These are phyloP conservation scores for Ophioderma brevispina DNA, from an alignment of 35 echinoderm and acorn worm species.

Conservation along the genomic window DNA sequence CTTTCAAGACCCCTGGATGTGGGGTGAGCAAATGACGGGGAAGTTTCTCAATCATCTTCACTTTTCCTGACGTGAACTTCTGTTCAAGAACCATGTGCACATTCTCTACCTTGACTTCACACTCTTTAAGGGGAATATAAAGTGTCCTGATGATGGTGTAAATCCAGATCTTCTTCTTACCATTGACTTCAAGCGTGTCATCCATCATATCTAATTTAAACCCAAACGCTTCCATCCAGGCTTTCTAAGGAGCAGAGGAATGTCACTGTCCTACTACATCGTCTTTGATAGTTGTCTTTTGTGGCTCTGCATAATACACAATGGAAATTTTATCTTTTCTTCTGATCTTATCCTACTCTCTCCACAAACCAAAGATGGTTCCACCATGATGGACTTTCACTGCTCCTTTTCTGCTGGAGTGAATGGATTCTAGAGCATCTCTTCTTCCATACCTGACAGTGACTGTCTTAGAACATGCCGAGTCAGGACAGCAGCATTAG, in stretches of 20 bases:
- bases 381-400: neutral
- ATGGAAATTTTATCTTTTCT: conserved; percentile 15
- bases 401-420: too few relatives aligned
- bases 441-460: neutral
- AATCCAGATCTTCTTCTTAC: conserved; percentile 11
- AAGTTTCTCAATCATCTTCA: conserved; percentile 27
- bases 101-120: conserved; percentile 26
- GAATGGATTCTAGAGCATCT: too few relatives aligned
- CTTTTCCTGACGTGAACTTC: conserved; percentile 2
- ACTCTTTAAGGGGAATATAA: conserved; percentile 18
- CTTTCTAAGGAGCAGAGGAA: conserved; percentile 43
- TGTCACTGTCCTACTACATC: conserved; percentile 57
- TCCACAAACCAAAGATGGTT: conserved; percentile 51
- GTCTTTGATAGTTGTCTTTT: conserved; percentile 10
- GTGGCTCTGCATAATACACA: conserved; percentile 32
- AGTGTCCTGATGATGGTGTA: neutral
- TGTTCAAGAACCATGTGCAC: conserved; percentile 35
- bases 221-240: conserved; percentile 25
- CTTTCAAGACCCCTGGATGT: neutral
- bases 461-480: neutral
- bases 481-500: conserved; percentile 20
- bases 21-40: conserved; percentile 31
- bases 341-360: conserved; percentile 24
- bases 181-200: conserved; percentile 48
- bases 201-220: conserved; percentile 49